phyloP scores from a whole-genome alignment of 2,113 vertebrate genomes.

The human (Homo sapiens) region GRCh38 chr3:145217501-145218000 shows the following conservation, averaged over 20 bases:
- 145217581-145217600: neutral
- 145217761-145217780: neutral
- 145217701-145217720: constrained; percentile 32
- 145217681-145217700: neutral
- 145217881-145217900: neutral
- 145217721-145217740: neutral
- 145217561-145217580: neutral
- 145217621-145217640: constrained; percentile 14
- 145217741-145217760: neutral
- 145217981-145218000: neutral
- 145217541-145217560: neutral
- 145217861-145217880: neutral
- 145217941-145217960: neutral
- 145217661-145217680: neutral
- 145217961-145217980: neutral
- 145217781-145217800: constrained; percentile 22
- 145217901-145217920: neutral
- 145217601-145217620: neutral
- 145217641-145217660: neutral
- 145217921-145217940: neutral
- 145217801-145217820: neutral
- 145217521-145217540: neutral
- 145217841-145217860: neutral
- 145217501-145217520: neutral
- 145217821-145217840: neutral